Percentiles rank a stretch among this genome's conserved stretches.
Evolutionary conservation across 2,113 vertebrate species (phyloP).

Genomic region (Odontesthes bonariensis): DNA sequence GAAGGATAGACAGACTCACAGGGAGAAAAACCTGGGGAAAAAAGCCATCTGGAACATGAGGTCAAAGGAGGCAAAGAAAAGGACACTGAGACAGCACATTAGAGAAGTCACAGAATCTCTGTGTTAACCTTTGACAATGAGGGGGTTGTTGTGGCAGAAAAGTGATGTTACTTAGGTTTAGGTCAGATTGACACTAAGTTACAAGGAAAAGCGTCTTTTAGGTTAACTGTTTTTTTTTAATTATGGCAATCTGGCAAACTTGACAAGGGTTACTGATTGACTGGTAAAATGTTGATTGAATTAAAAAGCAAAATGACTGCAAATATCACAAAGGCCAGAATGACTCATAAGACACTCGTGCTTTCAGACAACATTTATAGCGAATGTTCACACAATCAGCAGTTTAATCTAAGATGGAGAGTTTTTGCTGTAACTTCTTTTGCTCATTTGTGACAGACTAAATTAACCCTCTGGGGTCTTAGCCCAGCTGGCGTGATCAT

Average conservation of each 20-base stretch:
- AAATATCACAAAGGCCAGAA: background rate
- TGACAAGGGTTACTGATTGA: background rate
- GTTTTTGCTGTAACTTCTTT: background rate
- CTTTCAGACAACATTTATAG: background rate
- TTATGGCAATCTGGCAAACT: background rate
- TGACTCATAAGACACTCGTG: background rate
- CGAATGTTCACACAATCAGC: too few relatives aligned
- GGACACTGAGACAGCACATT: slow-evolving; percentile 36
- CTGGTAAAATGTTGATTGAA: background rate
- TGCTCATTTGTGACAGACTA: background rate
- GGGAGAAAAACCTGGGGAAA: slow-evolving; percentile 31
- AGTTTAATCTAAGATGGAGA: too few relatives aligned
- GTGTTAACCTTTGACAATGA: slow-evolving; percentile 44
- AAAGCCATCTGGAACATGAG: slow-evolving; percentile 60
- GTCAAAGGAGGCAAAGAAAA: slow-evolving; percentile 57
- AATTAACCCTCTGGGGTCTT: too few relatives aligned
- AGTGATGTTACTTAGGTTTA: slow-evolving; percentile 2
- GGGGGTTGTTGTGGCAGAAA: slow-evolving; percentile 25
- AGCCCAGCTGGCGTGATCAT: too few relatives aligned
- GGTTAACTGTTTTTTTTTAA: background rate
- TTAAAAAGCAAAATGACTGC: background rate
- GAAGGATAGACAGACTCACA: slow-evolving; percentile 35
- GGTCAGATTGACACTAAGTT: slow-evolving; percentile 10
- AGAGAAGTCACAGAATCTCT: slow-evolving; percentile 45
- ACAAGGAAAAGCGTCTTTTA: slow-evolving; percentile 2